A percentile compares a stretch with the other conserved stretches of the same genome.
Conservation (phyloP, 2,113 vertebrate species). For the Mormoops blainvillei region DNA sequence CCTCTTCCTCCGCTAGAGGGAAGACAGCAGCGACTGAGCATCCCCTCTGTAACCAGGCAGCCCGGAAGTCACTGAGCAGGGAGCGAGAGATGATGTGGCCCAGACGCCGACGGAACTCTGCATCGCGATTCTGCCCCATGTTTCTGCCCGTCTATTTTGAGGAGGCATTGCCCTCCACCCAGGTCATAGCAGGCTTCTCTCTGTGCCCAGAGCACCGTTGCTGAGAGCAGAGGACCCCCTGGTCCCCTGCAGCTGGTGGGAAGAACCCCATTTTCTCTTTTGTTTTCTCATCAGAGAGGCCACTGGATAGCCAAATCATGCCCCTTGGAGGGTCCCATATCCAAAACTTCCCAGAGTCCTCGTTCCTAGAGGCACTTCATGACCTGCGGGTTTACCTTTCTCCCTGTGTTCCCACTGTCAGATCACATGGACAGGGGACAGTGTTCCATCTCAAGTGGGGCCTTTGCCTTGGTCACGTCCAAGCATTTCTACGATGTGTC, state of each 20-base stretch:
- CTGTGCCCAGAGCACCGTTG: too few relatives aligned
- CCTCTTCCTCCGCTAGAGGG: neutral
- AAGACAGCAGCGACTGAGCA: neutral
- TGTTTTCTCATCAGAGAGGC: neutral
- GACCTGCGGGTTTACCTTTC: neutral
- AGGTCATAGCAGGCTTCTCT: too few relatives aligned
- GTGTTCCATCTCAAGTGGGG: neutral
- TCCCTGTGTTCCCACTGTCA: neutral
- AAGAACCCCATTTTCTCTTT: neutral
- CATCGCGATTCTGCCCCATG: too few relatives aligned
- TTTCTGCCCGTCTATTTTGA: too few relatives aligned
- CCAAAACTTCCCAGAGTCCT: neutral
- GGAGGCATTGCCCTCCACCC: too few relatives aligned
- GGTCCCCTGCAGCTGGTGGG: neutral
- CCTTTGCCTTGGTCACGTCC: neutral
- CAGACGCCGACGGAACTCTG: too few relatives aligned
- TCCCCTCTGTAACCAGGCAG: neutral
- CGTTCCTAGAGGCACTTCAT: too few relatives aligned
- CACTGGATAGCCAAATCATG: neutral
- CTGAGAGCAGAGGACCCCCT: too few relatives aligned
- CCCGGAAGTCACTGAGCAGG: neutral
- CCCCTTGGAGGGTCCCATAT: neutral
- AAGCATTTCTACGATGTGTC: neutral
- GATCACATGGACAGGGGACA: neutral
- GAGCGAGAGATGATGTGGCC: too few relatives aligned